Evolutionary conservation across 1,140 invertebrate species (phyloP).

Genomic region (Drosophila sp.): DNA sequence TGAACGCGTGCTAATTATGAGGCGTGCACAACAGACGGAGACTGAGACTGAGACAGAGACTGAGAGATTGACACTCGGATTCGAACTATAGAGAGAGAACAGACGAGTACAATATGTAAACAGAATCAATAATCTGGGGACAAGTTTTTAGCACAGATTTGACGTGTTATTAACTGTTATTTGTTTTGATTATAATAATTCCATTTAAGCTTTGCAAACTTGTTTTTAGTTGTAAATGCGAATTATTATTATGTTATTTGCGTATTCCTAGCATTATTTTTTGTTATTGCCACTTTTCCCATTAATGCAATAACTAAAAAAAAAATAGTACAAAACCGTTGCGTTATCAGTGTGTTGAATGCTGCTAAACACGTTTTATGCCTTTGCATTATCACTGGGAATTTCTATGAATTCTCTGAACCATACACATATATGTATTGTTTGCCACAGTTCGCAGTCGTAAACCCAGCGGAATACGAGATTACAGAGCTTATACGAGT

Average conservation of each 20-base stretch:
- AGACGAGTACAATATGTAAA: slow-evolving; percentile 14
- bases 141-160: slow-evolving; percentile 7
- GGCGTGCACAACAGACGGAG: slow-evolving; percentile 19
- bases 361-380: slow-evolving; percentile 28
- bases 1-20: slow-evolving; percentile 60
- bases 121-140: slow-evolving; percentile 10
- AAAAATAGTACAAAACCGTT: background rate
- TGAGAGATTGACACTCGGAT: background rate
- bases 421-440: background rate
- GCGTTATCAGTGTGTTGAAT: slow-evolving; percentile 36
- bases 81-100: background rate
- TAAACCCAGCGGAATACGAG: background rate
- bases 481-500: slow-evolving; percentile 1
- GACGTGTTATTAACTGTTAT: slow-evolving; percentile 2
- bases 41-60: background rate
- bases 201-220: slow-evolving; percentile 16
- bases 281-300: slow-evolving; percentile 14
- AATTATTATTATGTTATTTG: slow-evolving; percentile 31
- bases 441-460: background rate
- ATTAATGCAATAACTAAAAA: background rate
- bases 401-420: slow-evolving; percentile 36
- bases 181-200: slow-evolving; percentile 33
- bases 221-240: slow-evolving; percentile 38
- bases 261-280: slow-evolving; percentile 15
- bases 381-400: slow-evolving; percentile 27